These are phyloP conservation scores for Hydrozoanthus tunicans DNA, from an alignment of 64 coral and sea anemone species.

Conservation along the genomic window DNA sequence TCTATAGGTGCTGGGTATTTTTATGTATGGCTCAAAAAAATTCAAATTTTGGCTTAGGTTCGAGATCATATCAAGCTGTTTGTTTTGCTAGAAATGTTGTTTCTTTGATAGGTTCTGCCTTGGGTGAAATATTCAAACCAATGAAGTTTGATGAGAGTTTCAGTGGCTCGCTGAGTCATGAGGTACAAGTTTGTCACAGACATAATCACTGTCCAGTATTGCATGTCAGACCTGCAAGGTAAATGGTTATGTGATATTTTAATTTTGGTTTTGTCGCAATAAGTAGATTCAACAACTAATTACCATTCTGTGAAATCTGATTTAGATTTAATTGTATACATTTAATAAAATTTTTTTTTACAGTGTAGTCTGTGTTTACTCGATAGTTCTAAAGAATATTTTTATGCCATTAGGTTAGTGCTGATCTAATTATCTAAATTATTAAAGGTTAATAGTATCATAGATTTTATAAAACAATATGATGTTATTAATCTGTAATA, in stretches of 20 bases:
- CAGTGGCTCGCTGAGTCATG: slow-evolving; percentile 71
- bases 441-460: too few relatives aligned
- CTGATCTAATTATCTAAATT: too few relatives aligned
- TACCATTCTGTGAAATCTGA: background rate
- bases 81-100: background rate
- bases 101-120: slow-evolving; percentile 51
- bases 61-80: background rate
- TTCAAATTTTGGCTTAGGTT: too few relatives aligned
- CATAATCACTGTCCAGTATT: slow-evolving; percentile 92
- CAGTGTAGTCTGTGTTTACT: too few relatives aligned
- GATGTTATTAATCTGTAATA: too few relatives aligned
- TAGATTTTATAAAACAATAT: too few relatives aligned
- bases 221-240: slow-evolving; percentile 94
- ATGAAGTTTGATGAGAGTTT: slow-evolving; percentile 74
- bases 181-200: slow-evolving; percentile 87
- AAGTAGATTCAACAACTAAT: background rate
- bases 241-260: background rate
- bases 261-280: background rate
- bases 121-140: slow-evolving; percentile 79
- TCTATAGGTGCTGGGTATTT: too few relatives aligned
- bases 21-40: too few relatives aligned
- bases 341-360: too few relatives aligned
- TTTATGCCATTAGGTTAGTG: too few relatives aligned
- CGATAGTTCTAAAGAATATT: too few relatives aligned
- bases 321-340: too few relatives aligned